phyloP scores from a whole-genome alignment of 2,113 vertebrate species.

The Ursus arctos region DNA sequence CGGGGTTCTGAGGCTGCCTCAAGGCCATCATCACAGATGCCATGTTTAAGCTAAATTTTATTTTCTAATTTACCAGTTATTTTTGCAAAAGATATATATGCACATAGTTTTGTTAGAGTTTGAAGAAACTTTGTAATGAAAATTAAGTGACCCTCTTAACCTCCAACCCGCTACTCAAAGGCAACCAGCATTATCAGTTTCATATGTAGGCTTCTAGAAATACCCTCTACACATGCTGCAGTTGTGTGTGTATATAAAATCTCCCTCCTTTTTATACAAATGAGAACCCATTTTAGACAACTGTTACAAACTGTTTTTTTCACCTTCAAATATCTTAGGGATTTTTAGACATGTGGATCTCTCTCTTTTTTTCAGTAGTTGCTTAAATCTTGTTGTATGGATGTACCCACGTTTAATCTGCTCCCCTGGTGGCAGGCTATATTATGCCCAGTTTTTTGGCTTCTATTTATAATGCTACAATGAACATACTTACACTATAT shows the following conservation, averaged over 20 bases:
- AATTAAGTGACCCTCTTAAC: not conserved
- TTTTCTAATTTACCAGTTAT: not conserved
- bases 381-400: not conserved
- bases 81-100: not conserved
- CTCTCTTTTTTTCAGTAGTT: constrained; percentile 2
- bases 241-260: not conserved
- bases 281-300: not conserved
- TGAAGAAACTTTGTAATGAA: constrained; percentile 8
- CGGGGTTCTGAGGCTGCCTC: not conserved
- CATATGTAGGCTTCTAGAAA: not conserved
- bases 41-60: not conserved
- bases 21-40: not conserved
- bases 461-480: constrained; percentile 1
- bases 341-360: not conserved
- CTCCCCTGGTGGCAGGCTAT: not conserved
- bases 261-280: constrained; percentile 8
- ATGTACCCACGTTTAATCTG: not conserved
- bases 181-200: not conserved
- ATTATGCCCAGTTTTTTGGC: not conserved
- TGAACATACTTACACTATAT: not conserved
- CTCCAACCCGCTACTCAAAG: not conserved
- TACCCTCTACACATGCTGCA: not conserved
- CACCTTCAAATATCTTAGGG: not conserved
- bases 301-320: not conserved
- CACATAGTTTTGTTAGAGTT: not conserved